A percentile compares a stretch with the other conserved stretches of the same genome.
phyloP scores from a whole-genome alignment of 2,888 invertebrate genomes.

The Tortrix viridana region DNA sequence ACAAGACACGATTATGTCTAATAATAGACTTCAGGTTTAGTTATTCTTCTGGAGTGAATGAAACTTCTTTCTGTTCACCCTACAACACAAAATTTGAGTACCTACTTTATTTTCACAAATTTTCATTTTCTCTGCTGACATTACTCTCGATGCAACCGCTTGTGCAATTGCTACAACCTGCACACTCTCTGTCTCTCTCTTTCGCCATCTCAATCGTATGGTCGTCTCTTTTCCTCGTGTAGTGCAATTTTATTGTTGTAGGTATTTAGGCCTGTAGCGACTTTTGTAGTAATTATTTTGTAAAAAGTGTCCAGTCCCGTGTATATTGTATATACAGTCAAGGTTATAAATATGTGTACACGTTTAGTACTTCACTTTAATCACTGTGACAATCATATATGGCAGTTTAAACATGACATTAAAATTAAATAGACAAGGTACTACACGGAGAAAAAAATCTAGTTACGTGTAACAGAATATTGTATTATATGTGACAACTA shows the following conservation, averaged over 20 bases:
- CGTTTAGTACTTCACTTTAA: no score
- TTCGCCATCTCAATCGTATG: conserved; percentile 46
- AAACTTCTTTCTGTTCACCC: conserved; percentile 41
- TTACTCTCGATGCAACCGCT: conserved; percentile 69
- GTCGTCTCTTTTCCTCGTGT: conserved; percentile 50
- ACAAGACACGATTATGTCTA: no score
- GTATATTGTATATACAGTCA: no score
- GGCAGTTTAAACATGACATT: no score
- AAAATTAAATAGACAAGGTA: no score
- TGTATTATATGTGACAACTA: no score
- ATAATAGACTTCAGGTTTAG: no score
- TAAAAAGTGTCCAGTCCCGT: conserved; percentile 10
- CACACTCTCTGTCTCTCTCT: conserved; percentile 14
- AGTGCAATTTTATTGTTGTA: conserved; percentile 34
- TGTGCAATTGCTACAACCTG: conserved; percentile 60
- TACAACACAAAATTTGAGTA: conserved; percentile 27
- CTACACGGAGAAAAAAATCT: no score
- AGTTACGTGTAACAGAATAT: no score
- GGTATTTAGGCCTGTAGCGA: conserved; percentile 36
- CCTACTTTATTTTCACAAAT: conserved; percentile 33
- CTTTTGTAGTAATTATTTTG: conserved; percentile 28
- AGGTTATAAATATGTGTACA: no score
- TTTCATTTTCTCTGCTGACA: conserved; percentile 51
- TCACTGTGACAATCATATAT: no score
- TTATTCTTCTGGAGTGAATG: no score